A percentile compares a stretch with the other conserved stretches of the same genome.
Conservation (phyloP, 2,888 invertebrate genomes). For the Drosophila histrio region DNA sequence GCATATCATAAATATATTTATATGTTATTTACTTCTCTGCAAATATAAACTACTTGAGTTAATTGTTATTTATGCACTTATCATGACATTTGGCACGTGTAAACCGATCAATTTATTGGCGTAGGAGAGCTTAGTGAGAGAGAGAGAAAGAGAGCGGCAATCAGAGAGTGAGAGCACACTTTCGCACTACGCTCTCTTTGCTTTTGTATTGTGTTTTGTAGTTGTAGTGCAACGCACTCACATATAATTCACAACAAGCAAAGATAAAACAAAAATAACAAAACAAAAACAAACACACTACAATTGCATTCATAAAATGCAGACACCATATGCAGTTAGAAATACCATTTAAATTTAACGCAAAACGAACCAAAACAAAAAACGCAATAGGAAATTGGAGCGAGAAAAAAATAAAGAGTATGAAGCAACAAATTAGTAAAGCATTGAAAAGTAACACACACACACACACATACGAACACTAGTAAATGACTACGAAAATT, state of each 20-base stretch:
- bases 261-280: slow-evolving; percentile 19
- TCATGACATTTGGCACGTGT: slow-evolving; percentile 11
- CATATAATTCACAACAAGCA: slow-evolving; percentile 29
- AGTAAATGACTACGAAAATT: slow-evolving; percentile 42
- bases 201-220: slow-evolving; percentile 19
- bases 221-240: slow-evolving; percentile 45
- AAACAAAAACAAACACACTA: slow-evolving; percentile 16
- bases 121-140: not conserved
- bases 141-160: not conserved
- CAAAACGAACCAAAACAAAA: slow-evolving; percentile 26
- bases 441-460: slow-evolving; percentile 47
- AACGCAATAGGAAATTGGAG: slow-evolving; percentile 21
- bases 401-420: slow-evolving; percentile 13
- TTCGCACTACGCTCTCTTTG: not conserved
- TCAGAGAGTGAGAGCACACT: not conserved
- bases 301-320: slow-evolving; percentile 36
- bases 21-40: not conserved
- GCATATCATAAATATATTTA: too few relatives aligned
- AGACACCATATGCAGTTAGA: slow-evolving; percentile 22
- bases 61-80: not conserved
- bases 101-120: slow-evolving; percentile 24
- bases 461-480: slow-evolving; percentile 21
- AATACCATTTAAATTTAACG: slow-evolving; percentile 6
- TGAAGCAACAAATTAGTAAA: slow-evolving; percentile 63
- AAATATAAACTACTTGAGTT: not conserved